Evolutionary conservation across 2,888 invertebrate species (phyloP).

Genomic region (Yponomeuta sedellus): DNA sequence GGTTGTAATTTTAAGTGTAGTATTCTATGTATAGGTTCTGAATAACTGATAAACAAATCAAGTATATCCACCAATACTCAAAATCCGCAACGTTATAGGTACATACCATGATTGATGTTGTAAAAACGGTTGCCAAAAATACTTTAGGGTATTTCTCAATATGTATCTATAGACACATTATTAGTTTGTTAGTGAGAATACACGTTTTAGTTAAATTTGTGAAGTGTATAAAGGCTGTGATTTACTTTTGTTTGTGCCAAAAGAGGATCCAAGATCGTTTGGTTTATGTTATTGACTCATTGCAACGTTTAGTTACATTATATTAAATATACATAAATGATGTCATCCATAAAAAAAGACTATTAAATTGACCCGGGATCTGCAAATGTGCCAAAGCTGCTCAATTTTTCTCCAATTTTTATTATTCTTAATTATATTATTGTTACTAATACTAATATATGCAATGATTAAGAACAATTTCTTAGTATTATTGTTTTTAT

Average conservation of each 20-base stretch:
- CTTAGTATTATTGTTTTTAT: not conserved
- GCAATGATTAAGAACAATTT: conserved; percentile 22
- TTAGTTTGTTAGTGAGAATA: too few relatives aligned
- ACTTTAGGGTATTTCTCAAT: not conserved
- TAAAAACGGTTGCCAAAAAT: not conserved
- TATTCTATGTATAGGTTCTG: conserved; percentile 14
- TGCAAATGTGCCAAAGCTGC: conserved; percentile 60
- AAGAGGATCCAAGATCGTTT: conserved; percentile 50
- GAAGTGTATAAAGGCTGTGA: conserved; percentile 60
- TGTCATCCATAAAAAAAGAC: conserved; percentile 25
- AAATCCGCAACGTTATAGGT: not conserved
- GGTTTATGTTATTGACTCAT: conserved; percentile 19
- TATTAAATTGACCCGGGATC: conserved; percentile 21
- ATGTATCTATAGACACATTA: not conserved
- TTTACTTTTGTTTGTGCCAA: conserved; percentile 46
- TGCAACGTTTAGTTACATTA: conserved; percentile 19
- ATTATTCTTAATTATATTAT: conserved; percentile 14
- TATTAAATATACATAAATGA: conserved; percentile 10
- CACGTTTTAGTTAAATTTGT: conserved; percentile 1
- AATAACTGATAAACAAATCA: not conserved
- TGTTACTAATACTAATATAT: not conserved
- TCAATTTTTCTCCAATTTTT: conserved; percentile 53
- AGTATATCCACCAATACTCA: not conserved
- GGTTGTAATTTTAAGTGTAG: conserved; percentile 11
- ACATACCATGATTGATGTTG: not conserved